These are phyloP conservation scores for Teleiodes luculella DNA, from an alignment of 2,888 invertebrate species.

Conservation along the genomic window DNA sequence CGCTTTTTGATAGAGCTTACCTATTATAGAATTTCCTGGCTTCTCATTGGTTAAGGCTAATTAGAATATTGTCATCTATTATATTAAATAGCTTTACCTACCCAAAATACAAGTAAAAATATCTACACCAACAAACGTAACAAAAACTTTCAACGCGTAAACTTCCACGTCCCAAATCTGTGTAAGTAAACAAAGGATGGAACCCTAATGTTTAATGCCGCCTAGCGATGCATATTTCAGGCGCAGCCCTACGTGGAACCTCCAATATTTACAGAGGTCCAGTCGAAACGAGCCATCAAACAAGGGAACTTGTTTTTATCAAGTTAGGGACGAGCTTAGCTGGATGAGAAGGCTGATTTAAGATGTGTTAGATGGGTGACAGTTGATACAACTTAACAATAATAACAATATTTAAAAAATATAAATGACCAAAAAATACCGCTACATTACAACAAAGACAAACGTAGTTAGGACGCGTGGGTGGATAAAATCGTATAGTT, in stretches of 20 bases:
- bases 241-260: slow-evolving; percentile 13
- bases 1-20: no score
- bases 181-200: background rate
- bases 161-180: background rate
- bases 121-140: no score
- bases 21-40: no score
- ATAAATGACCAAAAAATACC: no score
- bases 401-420: no score
- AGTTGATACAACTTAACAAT: background rate
- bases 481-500: no score
- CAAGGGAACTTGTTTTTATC: slow-evolving; percentile 25
- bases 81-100: no score
- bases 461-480: no score
- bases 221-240: background rate
- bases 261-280: slow-evolving; percentile 48
- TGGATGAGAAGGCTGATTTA: background rate
- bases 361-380: background rate
- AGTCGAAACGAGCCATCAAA: slow-evolving; percentile 16
- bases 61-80: no score
- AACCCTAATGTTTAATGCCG: background rate
- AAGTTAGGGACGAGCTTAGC: slow-evolving; percentile 19
- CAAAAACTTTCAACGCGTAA: background rate
- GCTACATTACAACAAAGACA: no score
- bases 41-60: no score
- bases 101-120: no score